Conservation (phyloP, 2,797 vertebrate genomes). For the Monodelphis domestica region DNA sequence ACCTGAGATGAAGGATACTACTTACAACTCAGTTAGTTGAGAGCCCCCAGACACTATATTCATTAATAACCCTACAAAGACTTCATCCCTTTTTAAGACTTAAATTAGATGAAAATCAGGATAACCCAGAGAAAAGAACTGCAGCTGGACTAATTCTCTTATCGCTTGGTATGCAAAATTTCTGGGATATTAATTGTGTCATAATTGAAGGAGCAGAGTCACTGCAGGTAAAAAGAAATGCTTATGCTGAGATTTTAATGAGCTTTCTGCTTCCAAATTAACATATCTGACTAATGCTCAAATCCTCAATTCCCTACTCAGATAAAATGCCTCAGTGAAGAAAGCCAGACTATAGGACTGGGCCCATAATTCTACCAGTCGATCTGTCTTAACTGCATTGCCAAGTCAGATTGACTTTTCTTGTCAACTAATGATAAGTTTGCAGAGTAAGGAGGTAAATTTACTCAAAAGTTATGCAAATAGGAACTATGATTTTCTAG, state of each 20-base stretch:
- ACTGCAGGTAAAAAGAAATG: neutral
- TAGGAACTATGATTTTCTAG: fast-evolving
- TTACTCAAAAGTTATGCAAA: neutral
- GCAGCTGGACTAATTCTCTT: neutral
- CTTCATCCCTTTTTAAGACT: constrained; percentile 23
- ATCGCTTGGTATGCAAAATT: constrained; percentile 9
- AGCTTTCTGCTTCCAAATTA: constrained; percentile 28
- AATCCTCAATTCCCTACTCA: neutral
- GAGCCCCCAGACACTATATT: neutral
- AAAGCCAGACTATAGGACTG: neutral
- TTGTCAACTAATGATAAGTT: neutral
- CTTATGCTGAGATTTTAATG: constrained; percentile 26
- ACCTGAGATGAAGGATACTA: neutral
- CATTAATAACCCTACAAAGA: neutral
- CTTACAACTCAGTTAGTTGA: neutral
- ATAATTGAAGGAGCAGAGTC: constrained; percentile 1
- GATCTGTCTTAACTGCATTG: neutral
- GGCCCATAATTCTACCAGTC: neutral
- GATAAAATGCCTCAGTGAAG: neutral
- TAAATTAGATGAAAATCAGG: neutral
- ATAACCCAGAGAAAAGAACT: neutral
- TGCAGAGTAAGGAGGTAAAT: neutral
- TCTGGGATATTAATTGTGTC: constrained; percentile 5
- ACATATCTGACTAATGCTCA: neutral
- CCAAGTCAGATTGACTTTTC: neutral